phyloP scores from a whole-genome alignment of 2,797 vertebrate species.

The Leuciscus waleckii region DNA sequence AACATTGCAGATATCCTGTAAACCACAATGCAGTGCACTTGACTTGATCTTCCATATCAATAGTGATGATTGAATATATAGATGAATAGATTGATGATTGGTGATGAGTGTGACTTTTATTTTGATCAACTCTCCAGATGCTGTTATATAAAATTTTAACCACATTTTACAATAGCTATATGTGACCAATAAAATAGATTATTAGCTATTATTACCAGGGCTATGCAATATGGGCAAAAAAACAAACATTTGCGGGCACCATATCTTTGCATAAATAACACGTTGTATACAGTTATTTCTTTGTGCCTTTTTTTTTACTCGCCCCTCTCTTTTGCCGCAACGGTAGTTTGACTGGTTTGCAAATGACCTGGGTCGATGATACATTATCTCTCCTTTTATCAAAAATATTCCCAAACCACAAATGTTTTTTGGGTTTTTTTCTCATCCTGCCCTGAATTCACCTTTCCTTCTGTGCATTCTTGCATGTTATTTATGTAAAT shows the following conservation, averaged over 20 bases:
- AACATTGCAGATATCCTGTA: background rate
- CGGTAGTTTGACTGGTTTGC: background rate
- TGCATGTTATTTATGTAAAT: background rate
- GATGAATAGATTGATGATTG: no score
- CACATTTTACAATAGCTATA: slow-evolving; percentile 30
- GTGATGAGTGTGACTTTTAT: background rate
- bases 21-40: background rate
- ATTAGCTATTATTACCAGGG: no score
- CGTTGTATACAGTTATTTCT: no score
- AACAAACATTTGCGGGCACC: no score
- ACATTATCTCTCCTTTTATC: background rate
- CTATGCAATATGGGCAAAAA: no score
- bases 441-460: background rate
- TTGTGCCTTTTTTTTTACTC: background rate
- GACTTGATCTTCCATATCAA: background rate
- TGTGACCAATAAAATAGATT: no score
- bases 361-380: background rate
- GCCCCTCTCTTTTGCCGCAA: no score
- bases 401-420: background rate
- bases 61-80: background rate
- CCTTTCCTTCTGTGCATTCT: background rate
- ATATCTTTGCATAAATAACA: no score
- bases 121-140: slow-evolving; percentile 33
- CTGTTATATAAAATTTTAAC: slow-evolving; percentile 13
- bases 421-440: background rate